Base-by-base conservation (phyloP, 2,797 vertebrate species). In the Malacoraja senta region DNA sequence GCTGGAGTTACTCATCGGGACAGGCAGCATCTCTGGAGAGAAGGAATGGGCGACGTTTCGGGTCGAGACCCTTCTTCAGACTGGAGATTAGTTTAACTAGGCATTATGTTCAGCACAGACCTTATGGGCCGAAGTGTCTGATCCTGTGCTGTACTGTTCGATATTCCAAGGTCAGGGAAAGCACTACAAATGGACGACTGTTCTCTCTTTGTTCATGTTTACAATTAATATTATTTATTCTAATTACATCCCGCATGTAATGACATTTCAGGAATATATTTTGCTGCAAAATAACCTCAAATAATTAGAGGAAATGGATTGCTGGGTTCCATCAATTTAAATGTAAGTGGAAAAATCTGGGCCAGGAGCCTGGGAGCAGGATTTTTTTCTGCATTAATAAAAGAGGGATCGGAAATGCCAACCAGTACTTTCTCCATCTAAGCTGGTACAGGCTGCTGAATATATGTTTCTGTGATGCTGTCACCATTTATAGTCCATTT, bases 241-340 rank as follows among this genome's bases (percentile, higher is more conserved):
- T 84, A 65, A 86, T 9, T 44, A 32, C 17, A 88, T 88, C 29
- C n/a, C 84, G 32, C 29, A 63, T 63, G 26, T 65, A 63, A 15
- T 86, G 29, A 21, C 17, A 88, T 32, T 32, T 68, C 9, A 21
- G 65, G 38, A 63, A 88, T 32, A 35, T n/a, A 32, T 88, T 35
- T 65, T 65, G 35, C 61, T 21, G 1, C 84, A 68, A 88, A 68
- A 88, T 88, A 88, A 21, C 19, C n/a, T 68, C 8, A 88, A 21
- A 68, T 32, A 88, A 88, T 88, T 88, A 21, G 61, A 68, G 84
- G 7, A 88, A 88, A 68, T n/a, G 61, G n/a, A 88, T 68, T 88
- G 61, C 63, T 35, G 61, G 17, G n/a, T 61, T 65, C 61, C 17
- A 65, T n/a, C 61, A 32, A 32, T 17, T 68, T 63, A 68, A 19